These are phyloP conservation scores for Amiota communis DNA, from an alignment of 2,888 invertebrate genomes.

Conservation along the genomic window DNA sequence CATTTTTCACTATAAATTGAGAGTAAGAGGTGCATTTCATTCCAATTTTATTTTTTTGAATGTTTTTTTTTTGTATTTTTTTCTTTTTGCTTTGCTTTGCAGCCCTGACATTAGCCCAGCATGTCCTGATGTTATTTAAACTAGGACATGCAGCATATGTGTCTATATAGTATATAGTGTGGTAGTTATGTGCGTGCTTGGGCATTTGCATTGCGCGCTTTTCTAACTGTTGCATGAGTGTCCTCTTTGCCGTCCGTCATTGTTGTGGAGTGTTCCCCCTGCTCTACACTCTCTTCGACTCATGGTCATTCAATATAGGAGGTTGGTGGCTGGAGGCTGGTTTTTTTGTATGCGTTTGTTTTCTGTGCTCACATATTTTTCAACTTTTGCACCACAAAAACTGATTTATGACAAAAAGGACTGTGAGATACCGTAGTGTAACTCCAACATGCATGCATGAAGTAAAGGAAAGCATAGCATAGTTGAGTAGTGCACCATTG, in stretches of 20 bases:
- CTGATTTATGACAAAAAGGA: constrained; percentile 51
- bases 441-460: neutral
- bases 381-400: constrained; percentile 64
- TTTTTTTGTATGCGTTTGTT: constrained; percentile 47
- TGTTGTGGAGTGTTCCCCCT: too few relatives aligned
- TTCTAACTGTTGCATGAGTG: constrained; percentile 60
- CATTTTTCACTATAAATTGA: constrained; percentile 37
- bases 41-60: neutral
- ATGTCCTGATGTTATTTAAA: constrained; percentile 35
- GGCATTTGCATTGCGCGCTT: constrained; percentile 29
- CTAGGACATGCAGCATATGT: constrained; percentile 53
- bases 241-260: neutral
- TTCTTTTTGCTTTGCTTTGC: neutral
- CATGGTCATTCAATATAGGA: too few relatives aligned
- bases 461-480: neutral
- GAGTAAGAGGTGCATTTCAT: too few relatives aligned
- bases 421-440: neutral
- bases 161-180: constrained; percentile 39
- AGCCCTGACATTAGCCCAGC: constrained; percentile 40
- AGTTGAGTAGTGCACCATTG: neutral
- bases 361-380: constrained; percentile 60
- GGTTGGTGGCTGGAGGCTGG: neutral
- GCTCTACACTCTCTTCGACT: too few relatives aligned
- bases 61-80: constrained; percentile 19
- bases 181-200: constrained; percentile 20